Evolutionary conservation across 2,113 vertebrate genomes (phyloP).

Genomic region (Arenaria interpres): DNA sequence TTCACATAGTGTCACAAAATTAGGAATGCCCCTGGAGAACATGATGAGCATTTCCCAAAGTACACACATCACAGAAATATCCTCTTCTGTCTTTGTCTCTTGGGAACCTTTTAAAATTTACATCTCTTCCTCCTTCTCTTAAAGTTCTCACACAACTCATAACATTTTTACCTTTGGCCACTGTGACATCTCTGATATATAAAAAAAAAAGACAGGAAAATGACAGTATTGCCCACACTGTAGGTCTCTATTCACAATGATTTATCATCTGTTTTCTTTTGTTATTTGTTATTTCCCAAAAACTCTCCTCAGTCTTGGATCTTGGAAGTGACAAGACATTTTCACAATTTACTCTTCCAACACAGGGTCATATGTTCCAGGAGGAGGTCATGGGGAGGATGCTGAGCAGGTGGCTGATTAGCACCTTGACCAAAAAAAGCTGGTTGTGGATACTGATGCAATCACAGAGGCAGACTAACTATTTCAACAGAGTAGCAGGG

Average conservation of each 20-base stretch:
- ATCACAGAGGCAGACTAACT: background rate
- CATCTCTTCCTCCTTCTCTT: background rate
- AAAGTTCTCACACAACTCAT: background rate
- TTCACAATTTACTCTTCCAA: background rate
- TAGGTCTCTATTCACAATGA: background rate
- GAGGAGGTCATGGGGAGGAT: background rate
- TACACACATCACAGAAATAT: background rate
- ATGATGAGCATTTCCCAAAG: background rate
- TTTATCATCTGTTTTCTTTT: background rate
- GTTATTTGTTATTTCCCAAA: background rate
- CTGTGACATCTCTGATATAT: background rate
- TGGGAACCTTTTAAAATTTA: background rate
- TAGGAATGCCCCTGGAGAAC: background rate
- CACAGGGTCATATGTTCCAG: background rate
- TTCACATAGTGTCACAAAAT: background rate
- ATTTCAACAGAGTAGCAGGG: background rate
- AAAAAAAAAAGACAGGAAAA: background rate
- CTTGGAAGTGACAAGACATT: background rate
- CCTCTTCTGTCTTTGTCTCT: background rate
- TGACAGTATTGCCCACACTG: background rate
- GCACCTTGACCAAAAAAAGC: background rate
- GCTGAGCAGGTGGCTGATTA: background rate
- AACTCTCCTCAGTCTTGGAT: background rate
- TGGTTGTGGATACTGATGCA: background rate
- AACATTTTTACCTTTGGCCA: background rate